phyloP scores from a whole-genome alignment of 92 coral and sea anemone genomes.

The Epizoanthus ramosus region DNA sequence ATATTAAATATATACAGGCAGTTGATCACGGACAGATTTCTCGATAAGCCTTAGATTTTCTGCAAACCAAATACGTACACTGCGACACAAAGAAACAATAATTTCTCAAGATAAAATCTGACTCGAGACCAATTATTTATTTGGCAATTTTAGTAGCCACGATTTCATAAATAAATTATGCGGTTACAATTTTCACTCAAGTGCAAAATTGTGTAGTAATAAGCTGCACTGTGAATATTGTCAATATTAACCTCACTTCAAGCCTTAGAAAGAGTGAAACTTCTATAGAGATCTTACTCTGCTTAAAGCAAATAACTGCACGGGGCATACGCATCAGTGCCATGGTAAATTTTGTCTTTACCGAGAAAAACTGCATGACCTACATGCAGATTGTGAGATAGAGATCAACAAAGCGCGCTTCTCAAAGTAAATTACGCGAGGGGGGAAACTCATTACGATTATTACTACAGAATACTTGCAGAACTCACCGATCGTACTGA shows the following conservation, averaged over 20 bases:
- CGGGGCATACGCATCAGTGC: no score
- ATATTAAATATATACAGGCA: no score
- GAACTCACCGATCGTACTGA: constrained; percentile 93
- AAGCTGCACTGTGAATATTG: constrained; percentile 6
- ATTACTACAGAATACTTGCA: neutral
- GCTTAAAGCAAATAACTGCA: no score
- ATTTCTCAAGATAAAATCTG: constrained; percentile 7
- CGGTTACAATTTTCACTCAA: neutral
- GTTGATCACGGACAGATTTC: neutral
- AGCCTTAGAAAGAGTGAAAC: no score
- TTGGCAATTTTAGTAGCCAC: constrained; percentile 23
- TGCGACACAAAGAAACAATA: neutral
- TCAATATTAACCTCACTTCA: neutral
- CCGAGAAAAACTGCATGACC: no score
- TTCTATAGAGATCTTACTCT: no score
- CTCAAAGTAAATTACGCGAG: neutral
- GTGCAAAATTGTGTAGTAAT: neutral
- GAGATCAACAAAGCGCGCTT: no score
- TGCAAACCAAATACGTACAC: neutral
- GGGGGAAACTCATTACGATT: neutral
- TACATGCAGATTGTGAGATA: no score
- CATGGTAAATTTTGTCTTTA: no score
- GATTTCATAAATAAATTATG: constrained; percentile 24
- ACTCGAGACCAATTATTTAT: constrained; percentile 15
- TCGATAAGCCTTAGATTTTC: neutral